Conservation (phyloP, 2,888 invertebrate species). For the Drosophila paucipuncta region DNA sequence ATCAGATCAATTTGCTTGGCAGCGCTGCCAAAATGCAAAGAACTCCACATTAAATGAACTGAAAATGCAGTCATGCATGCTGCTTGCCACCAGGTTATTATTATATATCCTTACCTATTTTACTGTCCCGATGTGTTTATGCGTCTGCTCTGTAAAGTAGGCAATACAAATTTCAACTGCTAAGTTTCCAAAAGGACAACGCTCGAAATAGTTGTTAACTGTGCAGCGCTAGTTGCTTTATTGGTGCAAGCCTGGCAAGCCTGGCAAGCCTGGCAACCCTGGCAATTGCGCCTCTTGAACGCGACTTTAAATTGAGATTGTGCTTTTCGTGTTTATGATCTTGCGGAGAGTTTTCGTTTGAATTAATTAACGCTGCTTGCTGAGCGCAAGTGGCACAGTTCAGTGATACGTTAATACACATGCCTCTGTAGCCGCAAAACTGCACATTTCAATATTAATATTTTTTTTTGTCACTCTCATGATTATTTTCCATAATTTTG, state of each 20-base stretch:
- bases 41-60: neutral
- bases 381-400: neutral
- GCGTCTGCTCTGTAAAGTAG: constrained; percentile 28
- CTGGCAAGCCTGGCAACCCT: neutral
- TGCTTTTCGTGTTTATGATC: neutral
- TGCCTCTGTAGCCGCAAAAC: constrained; percentile 2
- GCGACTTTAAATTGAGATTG: neutral
- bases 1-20: neutral
- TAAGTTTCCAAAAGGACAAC: neutral
- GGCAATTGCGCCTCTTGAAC: neutral
- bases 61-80: too few relatives aligned
- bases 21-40: neutral
- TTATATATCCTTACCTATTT: neutral
- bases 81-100: neutral
- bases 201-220: neutral
- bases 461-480: constrained; percentile 30
- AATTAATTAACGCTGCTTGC: neutral
- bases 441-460: constrained; percentile 5
- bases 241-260: neutral
- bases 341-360: neutral
- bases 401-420: neutral
- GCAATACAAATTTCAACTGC: constrained; percentile 10
- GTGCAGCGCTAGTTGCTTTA: neutral
- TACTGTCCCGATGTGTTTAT: neutral
- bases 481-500: constrained; percentile 57